A percentile compares a stretch with the other conserved stretches of the same genome.
Conservation (phyloP, 2,888 invertebrate species). For the Cephus sareptanus region DNA sequence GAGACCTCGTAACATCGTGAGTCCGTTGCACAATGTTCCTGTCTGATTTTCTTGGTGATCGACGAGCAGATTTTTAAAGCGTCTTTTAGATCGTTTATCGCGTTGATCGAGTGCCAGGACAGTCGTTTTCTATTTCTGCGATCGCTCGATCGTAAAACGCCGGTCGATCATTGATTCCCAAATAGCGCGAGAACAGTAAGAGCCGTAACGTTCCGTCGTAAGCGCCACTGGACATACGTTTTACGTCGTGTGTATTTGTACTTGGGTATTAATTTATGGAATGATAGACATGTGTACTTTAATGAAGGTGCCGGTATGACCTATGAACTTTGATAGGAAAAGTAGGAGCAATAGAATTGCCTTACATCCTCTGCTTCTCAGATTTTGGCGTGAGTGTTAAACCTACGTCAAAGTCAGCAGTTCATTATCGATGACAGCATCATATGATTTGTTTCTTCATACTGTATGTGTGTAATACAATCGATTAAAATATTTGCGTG, state of each 20-base stretch:
- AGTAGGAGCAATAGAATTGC: background rate
- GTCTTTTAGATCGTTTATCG: background rate
- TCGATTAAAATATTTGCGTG: conserved; percentile 45
- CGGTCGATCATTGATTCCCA: conserved; percentile 13
- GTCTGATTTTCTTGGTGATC: background rate
- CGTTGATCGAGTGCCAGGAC: background rate
- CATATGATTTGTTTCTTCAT: conserved; percentile 37
- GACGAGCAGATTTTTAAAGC: background rate
- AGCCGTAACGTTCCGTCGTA: background rate
- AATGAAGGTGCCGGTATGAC: conserved; percentile 26
- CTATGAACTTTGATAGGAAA: background rate
- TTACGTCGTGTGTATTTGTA: conserved; percentile 17
- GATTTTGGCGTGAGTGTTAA: background rate
- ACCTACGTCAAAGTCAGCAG: background rate
- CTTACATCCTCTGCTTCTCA: background rate
- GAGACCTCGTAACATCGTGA: background rate
- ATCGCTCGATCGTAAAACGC: conserved; percentile 1
- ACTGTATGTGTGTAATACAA: conserved; percentile 51
- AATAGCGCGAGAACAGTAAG: conserved; percentile 14
- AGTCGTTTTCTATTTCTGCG: background rate
- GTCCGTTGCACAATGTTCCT: background rate
- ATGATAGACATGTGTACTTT: conserved; percentile 18
- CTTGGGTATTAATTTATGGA: conserved; percentile 34
- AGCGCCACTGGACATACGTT: background rate
- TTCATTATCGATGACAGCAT: conserved; percentile 11